Base-by-base conservation (phyloP, 2,888 invertebrate species). In the Tenthredo scrophulariae region DNA sequence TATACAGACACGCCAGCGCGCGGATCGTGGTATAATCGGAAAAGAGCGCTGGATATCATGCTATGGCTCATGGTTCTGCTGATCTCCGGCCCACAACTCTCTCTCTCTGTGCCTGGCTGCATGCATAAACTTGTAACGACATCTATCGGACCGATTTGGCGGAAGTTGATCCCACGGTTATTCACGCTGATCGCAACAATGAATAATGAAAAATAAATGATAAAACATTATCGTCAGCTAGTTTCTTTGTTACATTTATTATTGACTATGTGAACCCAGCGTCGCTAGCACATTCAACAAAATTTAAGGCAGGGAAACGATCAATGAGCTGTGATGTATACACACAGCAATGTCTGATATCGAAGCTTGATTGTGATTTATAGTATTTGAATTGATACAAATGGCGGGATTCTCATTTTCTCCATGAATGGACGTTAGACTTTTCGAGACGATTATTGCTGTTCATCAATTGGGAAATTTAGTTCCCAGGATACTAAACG, bases 11-110 rank as follows among this genome's bases (percentile, higher is more conserved):
- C 29, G 67, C 67, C 0, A 67, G 33, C 67, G 67, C 67, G 67
- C 62, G 26, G 26, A 67, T 29, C 15, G 33, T 67, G 67, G 29
- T 67, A 67, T 67, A 18, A 33, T 67, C 29, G 33, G 67, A 67
- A 67, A 67, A 15, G 67, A 67, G 67, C 67, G 67, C 67, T 33
- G 67, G 67, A 67, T 67, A 67, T 67, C 67, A 67, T 67, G 33
- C 33, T 67, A 33, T 67, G 67, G 29, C 62, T 62, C 26, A 62
- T 67, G 67, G 67, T 67, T 67, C 33, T 67, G 67, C 67, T 67
- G 67, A 67, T 67, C 67, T 67, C 67, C 67, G 67, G 67, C 33
- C 18, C 7, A 7, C 29, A 65, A 65, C 65, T 65, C 65, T 15
- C 26, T 22, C 65, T 65, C 29, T 33, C 29, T 33, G 33, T 67